These are phyloP conservation scores for Drosophila parvula DNA, from an alignment of 1,140 invertebrate species.

Conservation along the genomic window DNA sequence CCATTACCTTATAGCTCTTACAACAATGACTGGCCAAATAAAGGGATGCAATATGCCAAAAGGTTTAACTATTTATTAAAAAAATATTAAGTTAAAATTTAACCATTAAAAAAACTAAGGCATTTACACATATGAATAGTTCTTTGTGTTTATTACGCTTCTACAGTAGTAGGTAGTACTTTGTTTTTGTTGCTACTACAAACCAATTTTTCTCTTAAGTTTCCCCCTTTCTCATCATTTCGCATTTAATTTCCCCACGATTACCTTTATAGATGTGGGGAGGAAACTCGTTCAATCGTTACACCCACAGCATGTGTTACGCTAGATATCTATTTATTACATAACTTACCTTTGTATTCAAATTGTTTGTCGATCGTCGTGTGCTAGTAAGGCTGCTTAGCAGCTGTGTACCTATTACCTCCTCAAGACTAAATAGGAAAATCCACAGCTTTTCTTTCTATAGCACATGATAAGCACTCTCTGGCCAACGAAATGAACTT, in stretches of 20 bases:
- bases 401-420: conserved; percentile 26
- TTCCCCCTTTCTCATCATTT: background rate
- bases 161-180: too few relatives aligned
- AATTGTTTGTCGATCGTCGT: conserved; percentile 15
- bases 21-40: background rate
- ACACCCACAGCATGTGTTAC: background rate
- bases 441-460: background rate
- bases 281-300: conserved; percentile 11
- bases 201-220: background rate
- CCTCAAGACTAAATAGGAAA: background rate
- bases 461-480: background rate
- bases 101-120: too few relatives aligned
- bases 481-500: background rate
- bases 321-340: conserved; percentile 1
- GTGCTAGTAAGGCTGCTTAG: background rate
- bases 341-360: conserved; percentile 50
- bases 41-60: too few relatives aligned
- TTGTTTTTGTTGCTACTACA: background rate
- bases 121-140: too few relatives aligned
- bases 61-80: too few relatives aligned
- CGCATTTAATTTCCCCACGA: background rate
- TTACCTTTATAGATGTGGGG: background rate
- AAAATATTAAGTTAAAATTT: too few relatives aligned
- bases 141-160: too few relatives aligned
- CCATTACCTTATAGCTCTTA: background rate